Evolutionary conservation across 2,797 vertebrate species (phyloP).

Genomic region (Pantherophis vulpinus): DNA sequence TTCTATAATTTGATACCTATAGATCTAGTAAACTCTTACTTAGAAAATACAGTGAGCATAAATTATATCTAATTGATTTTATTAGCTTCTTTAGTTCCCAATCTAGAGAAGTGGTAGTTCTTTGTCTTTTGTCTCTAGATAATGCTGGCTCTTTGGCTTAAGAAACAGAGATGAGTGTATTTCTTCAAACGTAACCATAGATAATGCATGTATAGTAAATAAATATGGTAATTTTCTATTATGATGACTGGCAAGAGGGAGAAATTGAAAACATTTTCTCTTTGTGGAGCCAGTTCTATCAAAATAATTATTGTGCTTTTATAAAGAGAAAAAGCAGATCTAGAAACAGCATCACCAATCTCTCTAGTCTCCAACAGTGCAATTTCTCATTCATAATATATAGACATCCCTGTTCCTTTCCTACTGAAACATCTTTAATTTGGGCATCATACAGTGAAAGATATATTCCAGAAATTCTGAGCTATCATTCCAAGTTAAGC

Average conservation of each 20-base stretch:
- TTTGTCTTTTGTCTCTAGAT: background rate
- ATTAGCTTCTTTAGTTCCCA: constrained; percentile 14
- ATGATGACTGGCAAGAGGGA: background rate
- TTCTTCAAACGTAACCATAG: background rate
- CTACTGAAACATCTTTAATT: constrained; percentile 9
- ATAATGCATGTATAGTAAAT: background rate
- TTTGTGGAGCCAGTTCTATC: background rate
- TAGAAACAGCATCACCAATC: constrained; percentile 5
- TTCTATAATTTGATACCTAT: constrained; percentile 4
- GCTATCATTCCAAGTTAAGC: constrained; percentile 31
- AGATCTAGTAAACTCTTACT: background rate
- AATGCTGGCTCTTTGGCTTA: background rate
- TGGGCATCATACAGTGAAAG: background rate
- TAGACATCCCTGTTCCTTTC: constrained; percentile 12
- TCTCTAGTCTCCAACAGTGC: background rate
- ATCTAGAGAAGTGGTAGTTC: background rate
- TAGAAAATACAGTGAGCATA: background rate
- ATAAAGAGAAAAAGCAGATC: background rate
- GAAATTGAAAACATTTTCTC: constrained; percentile 11
- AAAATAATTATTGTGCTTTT: constrained; percentile 1
- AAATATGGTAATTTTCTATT: constrained; percentile 17
- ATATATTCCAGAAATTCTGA: constrained; percentile 21
- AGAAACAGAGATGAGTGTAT: background rate
- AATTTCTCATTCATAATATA: constrained; percentile 5
- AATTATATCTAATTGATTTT: background rate